Evolutionary conservation across 2,113 vertebrate species (phyloP).

Genomic region (Sus scrofa): T2T-Sscrofa CM000817.6:101482001-101482500

Average conservation of each 20-base stretch:
- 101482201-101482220: neutral
- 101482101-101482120: neutral
- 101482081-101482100: neutral
- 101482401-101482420: neutral
- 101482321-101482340: neutral
- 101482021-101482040: neutral
- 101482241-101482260: neutral
- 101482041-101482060: neutral
- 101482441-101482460: neutral
- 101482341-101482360: neutral
- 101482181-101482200: neutral
- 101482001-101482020: neutral
- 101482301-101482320: rapidly evolving
- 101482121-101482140: neutral
- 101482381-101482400: neutral
- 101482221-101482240: neutral
- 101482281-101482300: neutral
- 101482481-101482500: rapidly evolving
- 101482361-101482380: neutral
- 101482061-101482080: neutral
- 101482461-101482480: neutral
- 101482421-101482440: neutral
- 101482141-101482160: neutral
- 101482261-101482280: neutral
- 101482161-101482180: neutral